Percentiles rank a stretch among this genome's conserved stretches.
These are phyloP conservation scores for Anagyrus pseudococci DNA, from an alignment of 2,888 invertebrate genomes.

Conservation along the genomic window DNA sequence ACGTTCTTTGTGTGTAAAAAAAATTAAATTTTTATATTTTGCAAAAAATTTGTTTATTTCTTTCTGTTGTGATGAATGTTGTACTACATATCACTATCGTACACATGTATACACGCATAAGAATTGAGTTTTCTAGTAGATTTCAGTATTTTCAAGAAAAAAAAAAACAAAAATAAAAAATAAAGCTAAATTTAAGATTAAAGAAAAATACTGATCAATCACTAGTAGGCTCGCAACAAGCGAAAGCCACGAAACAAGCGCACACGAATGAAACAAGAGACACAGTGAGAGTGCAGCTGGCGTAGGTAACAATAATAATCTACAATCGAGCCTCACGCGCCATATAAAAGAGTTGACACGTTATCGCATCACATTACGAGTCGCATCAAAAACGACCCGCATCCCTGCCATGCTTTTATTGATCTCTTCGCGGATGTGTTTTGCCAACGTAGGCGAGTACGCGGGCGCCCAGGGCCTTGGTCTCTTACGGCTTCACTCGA, in stretches of 20 bases:
- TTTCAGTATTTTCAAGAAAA: constrained; percentile 4
- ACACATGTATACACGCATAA: constrained; percentile 1
- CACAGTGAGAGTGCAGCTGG: constrained; percentile 17
- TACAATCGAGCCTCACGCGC: no score
- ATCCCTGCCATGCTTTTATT: no score
- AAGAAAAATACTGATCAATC: neutral
- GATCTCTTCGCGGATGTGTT: no score
- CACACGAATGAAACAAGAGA: neutral
- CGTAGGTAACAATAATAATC: neutral
- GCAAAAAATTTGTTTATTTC: constrained; percentile 20
- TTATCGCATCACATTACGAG: constrained; percentile 3
- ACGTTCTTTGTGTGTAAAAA: constrained; percentile 1
- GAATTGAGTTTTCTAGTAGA: constrained; percentile 7
- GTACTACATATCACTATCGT: constrained; percentile 3
- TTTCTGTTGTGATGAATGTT: constrained; percentile 22
- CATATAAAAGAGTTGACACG: neutral
- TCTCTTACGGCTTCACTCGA: constrained; percentile 92
- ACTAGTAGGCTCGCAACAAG: neutral
- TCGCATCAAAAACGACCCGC: neutral
- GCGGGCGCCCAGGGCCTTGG: constrained; percentile 95
- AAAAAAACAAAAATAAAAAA: constrained; percentile 5
- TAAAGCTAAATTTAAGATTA: neutral
- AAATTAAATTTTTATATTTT: constrained; percentile 20
- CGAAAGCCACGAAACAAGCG: neutral
- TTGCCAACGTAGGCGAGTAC: constrained; percentile 76